A percentile compares a stretch with the other conserved stretches of the same genome.
These are phyloP conservation scores for Lucilia cuprina DNA, from an alignment of 1,140 invertebrate genomes.

Conservation along the genomic window DNA sequence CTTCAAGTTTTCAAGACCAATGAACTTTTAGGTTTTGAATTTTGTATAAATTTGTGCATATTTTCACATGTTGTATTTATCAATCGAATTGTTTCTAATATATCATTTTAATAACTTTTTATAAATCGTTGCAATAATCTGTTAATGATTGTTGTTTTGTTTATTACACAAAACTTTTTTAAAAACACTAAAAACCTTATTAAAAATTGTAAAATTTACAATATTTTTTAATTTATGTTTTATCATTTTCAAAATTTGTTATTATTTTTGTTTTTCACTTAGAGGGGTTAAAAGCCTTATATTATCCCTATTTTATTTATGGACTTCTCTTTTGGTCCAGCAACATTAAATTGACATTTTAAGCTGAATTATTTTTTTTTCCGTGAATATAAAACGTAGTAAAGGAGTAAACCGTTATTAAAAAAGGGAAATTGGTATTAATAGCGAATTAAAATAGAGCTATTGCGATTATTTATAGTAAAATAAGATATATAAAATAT, in stretches of 20 bases:
- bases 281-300: not conserved
- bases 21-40: no score
- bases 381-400: not conserved
- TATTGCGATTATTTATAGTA: no score
- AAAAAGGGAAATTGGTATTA: not conserved
- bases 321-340: not conserved
- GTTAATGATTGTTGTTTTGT: no score
- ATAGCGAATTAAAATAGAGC: not conserved
- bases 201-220: not conserved
- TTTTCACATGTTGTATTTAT: no score
- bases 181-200: not conserved
- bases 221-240: slow-evolving; percentile 12
- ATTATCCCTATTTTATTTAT: slow-evolving; percentile 2
- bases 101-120: no score
- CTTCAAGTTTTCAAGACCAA: no score
- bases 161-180: no score
- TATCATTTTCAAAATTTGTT: not conserved
- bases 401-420: not conserved
- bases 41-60: no score
- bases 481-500: no score
- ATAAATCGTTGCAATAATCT: no score
- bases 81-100: no score
- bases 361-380: slow-evolving; percentile 4
- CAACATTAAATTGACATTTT: slow-evolving; percentile 3
- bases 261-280: not conserved